A percentile compares a stretch with the other conserved stretches of the same genome.
Conservation (phyloP, 2,113 vertebrate species). For the Urocynchramus pylzowi region DNA sequence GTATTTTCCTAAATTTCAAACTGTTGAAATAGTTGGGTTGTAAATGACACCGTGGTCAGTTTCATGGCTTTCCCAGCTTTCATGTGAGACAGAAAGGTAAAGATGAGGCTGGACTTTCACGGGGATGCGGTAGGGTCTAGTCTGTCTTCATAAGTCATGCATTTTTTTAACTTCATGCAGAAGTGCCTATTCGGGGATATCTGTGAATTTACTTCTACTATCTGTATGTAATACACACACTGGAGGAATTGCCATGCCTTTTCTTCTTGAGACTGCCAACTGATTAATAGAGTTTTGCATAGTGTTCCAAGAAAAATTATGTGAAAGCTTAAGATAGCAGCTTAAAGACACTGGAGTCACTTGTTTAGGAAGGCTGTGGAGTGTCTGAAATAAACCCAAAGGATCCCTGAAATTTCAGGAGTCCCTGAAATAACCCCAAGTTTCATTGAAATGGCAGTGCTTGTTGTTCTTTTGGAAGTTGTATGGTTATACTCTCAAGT, state of each 20-base stretch:
- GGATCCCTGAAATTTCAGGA: neutral
- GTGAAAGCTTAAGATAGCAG: neutral
- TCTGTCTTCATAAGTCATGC: neutral
- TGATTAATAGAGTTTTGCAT: neutral
- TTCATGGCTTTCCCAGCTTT: neutral
- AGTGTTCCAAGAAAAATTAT: neutral
- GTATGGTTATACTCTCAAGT: neutral
- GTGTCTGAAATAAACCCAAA: neutral
- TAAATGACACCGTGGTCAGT: neutral
- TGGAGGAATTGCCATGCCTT: neutral
- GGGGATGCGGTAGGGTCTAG: neutral
- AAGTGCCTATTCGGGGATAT: rapidly evolving
- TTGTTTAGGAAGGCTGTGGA: neutral
- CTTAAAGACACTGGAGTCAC: neutral
- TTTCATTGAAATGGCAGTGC: neutral
- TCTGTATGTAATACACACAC: neutral
- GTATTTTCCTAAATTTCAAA: neutral
- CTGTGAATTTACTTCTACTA: neutral
- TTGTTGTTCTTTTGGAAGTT: neutral
- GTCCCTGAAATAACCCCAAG: neutral
- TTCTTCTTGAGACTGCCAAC: neutral
- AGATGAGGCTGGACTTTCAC: neutral
- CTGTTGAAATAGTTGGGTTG: neutral
- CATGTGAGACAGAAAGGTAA: neutral
- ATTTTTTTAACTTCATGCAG: rapidly evolving